Evolutionary conservation across 2,888 invertebrate genomes (phyloP).

Genomic region (Polydrusus pterygomalis): DNA sequence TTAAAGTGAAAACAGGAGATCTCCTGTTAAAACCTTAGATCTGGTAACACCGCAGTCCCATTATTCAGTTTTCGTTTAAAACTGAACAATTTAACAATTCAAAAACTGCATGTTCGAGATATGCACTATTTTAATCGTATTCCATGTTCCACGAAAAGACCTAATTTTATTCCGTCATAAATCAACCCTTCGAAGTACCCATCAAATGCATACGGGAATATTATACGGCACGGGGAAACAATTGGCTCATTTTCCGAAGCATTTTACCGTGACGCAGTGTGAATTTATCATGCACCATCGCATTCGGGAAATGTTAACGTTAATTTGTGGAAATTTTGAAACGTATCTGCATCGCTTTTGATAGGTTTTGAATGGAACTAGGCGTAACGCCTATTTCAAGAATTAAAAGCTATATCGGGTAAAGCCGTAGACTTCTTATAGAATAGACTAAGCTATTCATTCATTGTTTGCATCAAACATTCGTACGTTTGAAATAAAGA

Average conservation of each 20-base stretch:
- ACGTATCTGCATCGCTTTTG: background rate
- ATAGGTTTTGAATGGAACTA: background rate
- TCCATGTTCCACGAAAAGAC: background rate
- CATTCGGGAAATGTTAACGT: constrained; percentile 22
- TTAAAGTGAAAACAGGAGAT: too few relatives aligned
- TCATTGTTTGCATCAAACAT: too few relatives aligned
- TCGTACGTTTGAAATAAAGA: too few relatives aligned
- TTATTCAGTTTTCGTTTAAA: background rate
- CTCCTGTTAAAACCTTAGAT: too few relatives aligned
- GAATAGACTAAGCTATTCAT: too few relatives aligned
- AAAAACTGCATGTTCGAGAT: background rate
- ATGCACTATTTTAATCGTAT: background rate
- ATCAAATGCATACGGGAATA: constrained; percentile 10
- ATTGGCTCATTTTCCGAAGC: background rate
- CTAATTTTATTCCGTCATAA: constrained; percentile 4
- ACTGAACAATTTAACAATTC: background rate
- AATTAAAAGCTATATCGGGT: too few relatives aligned
- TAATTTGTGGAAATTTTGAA: constrained; percentile 19
- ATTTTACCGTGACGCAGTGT: constrained; percentile 13
- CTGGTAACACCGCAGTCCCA: background rate
- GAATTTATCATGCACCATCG: constrained; percentile 24
- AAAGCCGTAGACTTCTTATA: too few relatives aligned
- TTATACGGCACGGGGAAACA: background rate
- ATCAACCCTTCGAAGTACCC: constrained; percentile 9
- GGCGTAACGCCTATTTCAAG: too few relatives aligned